phyloP scores from a whole-genome alignment of 2,113 vertebrate genomes.

The Peromyscus polionotus region DNA sequence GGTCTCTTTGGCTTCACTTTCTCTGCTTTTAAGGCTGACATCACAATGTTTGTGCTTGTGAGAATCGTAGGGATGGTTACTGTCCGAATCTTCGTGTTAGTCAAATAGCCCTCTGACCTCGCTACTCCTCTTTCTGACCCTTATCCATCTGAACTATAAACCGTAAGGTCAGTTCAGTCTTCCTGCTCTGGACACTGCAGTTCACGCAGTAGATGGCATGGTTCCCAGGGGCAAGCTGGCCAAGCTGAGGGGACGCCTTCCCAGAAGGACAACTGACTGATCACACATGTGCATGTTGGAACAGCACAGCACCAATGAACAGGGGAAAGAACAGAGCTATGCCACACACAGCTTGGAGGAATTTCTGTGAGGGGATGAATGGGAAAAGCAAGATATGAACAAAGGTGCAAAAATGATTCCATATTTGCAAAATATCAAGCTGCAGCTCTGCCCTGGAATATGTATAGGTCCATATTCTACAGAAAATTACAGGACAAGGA shows the following conservation, averaged over 20 bases:
- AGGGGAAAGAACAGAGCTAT: background rate
- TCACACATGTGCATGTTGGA: background rate
- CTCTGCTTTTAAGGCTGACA: background rate
- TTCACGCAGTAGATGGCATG: background rate
- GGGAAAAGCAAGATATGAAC: background rate
- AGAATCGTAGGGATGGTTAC: background rate
- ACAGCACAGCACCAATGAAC: background rate
- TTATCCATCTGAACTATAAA: background rate
- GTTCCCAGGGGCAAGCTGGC: constrained; percentile 8
- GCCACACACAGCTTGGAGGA: background rate
- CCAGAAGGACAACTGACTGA: background rate
- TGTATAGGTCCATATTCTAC: background rate
- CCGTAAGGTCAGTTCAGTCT: background rate
- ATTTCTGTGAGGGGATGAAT: background rate
- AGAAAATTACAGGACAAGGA: background rate
- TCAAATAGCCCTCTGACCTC: background rate
- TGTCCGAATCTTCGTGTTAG: background rate
- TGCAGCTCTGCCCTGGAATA: background rate
- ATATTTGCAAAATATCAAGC: background rate
- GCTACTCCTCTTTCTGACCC: constrained; percentile 30
- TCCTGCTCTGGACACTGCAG: background rate
- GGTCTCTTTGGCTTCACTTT: constrained; percentile 7
- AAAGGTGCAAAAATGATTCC: background rate
- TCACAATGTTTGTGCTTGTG: background rate
- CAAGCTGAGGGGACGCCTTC: background rate